Base-by-base conservation (phyloP, 2,113 vertebrate species). In the Columbina picui region DNA sequence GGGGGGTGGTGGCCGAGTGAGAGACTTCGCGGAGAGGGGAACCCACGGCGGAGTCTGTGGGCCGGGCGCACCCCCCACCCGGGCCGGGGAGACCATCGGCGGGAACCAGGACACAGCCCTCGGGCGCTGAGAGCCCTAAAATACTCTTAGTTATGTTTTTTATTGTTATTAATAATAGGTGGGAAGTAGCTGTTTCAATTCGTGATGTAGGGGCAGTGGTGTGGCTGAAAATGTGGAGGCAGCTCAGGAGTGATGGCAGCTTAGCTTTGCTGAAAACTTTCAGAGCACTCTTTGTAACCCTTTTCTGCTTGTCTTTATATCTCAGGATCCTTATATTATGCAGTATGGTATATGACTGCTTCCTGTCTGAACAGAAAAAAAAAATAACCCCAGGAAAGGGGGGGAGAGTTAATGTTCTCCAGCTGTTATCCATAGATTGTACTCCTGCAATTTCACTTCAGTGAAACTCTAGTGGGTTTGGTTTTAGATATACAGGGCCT, bases 321-420 rank as follows among this genome's bases (percentile, higher is more conserved):
- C 95, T 85, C 96, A 69, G 91, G 75, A 29, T 96, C 95, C 95
- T 87, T 65, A 30, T 76, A 69, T 90, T 87, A 68, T 98, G 75
- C 90, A 79, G 92, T 95, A 89, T 89, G 94, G 84, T 97, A 94
- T 94, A 88, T 97, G 98, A 97, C 96, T 96, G 97, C 97, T 98
- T 98, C 98, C 98, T 98, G 98, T 98, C 98, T 98, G 97, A 97
- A 96, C 96, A 96, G 97, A 94, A 89, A 94, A 95, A 95, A 95
- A 93, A 90, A 95, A 96, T 94, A 97, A 84, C 97, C 95, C 97
- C 81, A 90, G 97, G 97, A 97, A 98, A 76, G 49, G 76, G 73
- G 81, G 95, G 96, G 94, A 87, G 96, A 94, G 95, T 96, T 98
- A 98, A 98, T 98, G 98, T 94, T 97, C 98, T 98, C 98, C 98